These are phyloP conservation scores for Oscheius onirici DNA, from an alignment of 2,888 invertebrate genomes.

Conservation along the genomic window DNA sequence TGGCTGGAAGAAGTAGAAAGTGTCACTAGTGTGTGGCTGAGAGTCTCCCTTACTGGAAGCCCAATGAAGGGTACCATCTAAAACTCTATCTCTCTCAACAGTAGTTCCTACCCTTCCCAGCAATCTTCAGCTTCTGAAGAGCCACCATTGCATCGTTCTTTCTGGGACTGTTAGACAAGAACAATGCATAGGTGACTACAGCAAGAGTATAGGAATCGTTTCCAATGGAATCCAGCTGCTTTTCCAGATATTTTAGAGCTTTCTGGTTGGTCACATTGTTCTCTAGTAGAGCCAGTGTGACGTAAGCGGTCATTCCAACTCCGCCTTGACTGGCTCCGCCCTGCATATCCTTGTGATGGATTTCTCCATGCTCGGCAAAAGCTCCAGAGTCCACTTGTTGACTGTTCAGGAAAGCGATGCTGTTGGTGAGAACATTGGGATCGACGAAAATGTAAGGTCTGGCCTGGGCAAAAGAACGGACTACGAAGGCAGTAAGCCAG, in stretches of 20 bases:
- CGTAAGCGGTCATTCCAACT: conserved; percentile 85
- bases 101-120: conserved; percentile 44
- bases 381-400: conserved; percentile 81
- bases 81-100: not conserved
- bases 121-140: conserved; percentile 56
- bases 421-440: conserved; percentile 77
- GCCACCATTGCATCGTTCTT: conserved; percentile 55
- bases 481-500: conserved; percentile 88
- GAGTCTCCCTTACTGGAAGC: conserved; percentile 71
- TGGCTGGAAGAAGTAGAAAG: conserved; percentile 74
- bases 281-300: conserved; percentile 82
- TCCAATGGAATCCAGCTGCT: conserved; percentile 57
- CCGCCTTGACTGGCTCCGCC: conserved; percentile 80
- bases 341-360: conserved; percentile 80
- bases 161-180: conserved; percentile 77
- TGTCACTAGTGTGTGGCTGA: conserved; percentile 53
- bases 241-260: conserved; percentile 71
- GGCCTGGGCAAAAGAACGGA: conserved; percentile 79
- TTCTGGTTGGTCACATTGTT: conserved; percentile 67
- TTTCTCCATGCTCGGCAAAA: conserved; percentile 81
- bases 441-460: conserved; percentile 80
- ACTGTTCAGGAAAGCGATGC: conserved; percentile 82
- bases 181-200: conserved; percentile 82
- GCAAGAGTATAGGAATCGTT: conserved; percentile 80
- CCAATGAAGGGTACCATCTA: conserved; percentile 50